Percentiles rank a stretch among this genome's conserved stretches.
Evolutionary conservation across 2,113 vertebrate species (phyloP).

Genomic region (Poeciliopsis occidentalis): DNA sequence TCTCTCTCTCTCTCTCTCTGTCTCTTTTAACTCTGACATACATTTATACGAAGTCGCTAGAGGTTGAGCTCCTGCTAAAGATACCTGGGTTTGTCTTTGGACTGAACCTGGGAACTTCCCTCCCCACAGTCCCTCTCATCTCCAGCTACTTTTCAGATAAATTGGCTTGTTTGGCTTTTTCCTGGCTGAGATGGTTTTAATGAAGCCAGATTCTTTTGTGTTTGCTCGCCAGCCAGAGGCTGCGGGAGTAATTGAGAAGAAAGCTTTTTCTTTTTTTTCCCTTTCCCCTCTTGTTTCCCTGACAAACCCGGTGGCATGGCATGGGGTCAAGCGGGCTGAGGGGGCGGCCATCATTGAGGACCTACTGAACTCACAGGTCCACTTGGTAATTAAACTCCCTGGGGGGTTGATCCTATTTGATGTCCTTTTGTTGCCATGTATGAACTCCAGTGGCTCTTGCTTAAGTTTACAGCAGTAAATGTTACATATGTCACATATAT

Average conservation of each 20-base stretch:
- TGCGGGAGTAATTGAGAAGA: conserved; percentile 94
- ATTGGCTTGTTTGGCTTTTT: conserved; percentile 90
- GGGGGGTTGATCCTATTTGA: conserved; percentile 2
- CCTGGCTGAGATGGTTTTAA: conserved; percentile 90
- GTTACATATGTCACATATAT: too few species aligned
- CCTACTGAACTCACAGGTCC: conserved; percentile 65
- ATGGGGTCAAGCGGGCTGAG: conserved; percentile 84
- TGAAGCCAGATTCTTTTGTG: conserved; percentile 93
- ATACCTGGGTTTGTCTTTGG: conserved; percentile 52
- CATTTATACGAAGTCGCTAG: neutral
- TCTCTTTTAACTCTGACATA: neutral
- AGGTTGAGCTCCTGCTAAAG: conserved; percentile 52
- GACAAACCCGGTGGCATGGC: conserved; percentile 83
- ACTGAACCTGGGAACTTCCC: conserved; percentile 39
- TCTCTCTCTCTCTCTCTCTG: neutral
- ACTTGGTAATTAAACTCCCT: conserved; percentile 51
- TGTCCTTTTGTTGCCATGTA: too few species aligned
- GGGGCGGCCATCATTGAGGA: conserved; percentile 85
- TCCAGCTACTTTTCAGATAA: conserved; percentile 70
- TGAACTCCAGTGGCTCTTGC: too few species aligned
- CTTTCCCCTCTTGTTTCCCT: conserved; percentile 83
- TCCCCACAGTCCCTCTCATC: neutral
- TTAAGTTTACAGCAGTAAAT: too few species aligned
- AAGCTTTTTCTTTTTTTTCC: conserved; percentile 76
- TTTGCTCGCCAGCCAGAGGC: conserved; percentile 84